Percentiles rank a stretch among this genome's conserved stretches.
Conservation (phyloP, 2,113 vertebrate genomes). For the Lepisosteus oculatus region DNA sequence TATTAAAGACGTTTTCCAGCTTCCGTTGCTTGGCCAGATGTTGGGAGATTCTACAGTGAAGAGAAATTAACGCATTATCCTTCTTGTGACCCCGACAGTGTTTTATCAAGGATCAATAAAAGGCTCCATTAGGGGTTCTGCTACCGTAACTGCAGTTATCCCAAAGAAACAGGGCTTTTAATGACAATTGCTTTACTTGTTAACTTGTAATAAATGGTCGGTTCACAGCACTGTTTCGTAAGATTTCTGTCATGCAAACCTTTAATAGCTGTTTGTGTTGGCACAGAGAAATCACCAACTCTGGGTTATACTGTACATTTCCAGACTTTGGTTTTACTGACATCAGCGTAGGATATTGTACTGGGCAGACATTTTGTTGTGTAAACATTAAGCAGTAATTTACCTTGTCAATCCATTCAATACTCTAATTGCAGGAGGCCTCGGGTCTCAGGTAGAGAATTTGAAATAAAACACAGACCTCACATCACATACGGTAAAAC, state of each 20-base stretch:
- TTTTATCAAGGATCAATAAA: constrained; percentile 69
- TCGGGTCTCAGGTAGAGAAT: constrained; percentile 55
- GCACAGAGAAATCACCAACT: constrained; percentile 66
- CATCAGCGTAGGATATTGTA: constrained; percentile 79
- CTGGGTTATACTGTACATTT: constrained; percentile 77
- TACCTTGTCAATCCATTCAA: constrained; percentile 60
- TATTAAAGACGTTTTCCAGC: constrained; percentile 90
- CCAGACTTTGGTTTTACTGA: constrained; percentile 76
- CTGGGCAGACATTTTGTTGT: constrained; percentile 75
- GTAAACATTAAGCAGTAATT: constrained; percentile 80
- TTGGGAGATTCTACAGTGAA: constrained; percentile 76
- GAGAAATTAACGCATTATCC: constrained; percentile 78
- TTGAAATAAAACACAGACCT: constrained; percentile 42
- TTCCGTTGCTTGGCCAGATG: constrained; percentile 86
- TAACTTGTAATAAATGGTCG: constrained; percentile 69
- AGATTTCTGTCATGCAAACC: constrained; percentile 71
- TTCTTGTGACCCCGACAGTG: constrained; percentile 70
- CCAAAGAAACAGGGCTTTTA: constrained; percentile 30
- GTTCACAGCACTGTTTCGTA: constrained; percentile 79
- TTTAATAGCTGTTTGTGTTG: constrained; percentile 90
- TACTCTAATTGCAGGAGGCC: constrained; percentile 56
- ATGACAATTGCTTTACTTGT: constrained; percentile 80
- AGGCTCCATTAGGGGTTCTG: constrained; percentile 55
- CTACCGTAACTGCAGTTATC: neutral
- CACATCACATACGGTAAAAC: constrained; percentile 45